Base-by-base conservation (phyloP, 1,140 invertebrate species). In the Planococcus citri region DNA sequence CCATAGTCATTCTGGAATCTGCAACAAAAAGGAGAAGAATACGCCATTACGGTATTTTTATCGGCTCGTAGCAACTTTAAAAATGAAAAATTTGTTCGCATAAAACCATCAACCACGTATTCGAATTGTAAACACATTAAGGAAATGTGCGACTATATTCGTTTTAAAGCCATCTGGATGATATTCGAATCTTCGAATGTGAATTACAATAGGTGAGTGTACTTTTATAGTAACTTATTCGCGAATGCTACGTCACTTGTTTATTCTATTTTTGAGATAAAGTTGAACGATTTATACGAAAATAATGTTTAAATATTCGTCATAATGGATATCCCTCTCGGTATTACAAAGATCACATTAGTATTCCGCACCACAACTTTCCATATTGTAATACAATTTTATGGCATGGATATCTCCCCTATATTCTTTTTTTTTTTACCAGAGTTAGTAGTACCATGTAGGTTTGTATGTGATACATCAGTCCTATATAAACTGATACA, bases 261-360 rank as follows among this genome's bases (percentile, higher is more conserved):
- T 64, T 64, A 64, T 64, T 64, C 60, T 64, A 64, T 64, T 64
- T 64, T 64, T 17, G 24, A 64, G 60, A 64, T 64, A 64, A 64
- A 64, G 60, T 27, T 25, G 60, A 64, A 64, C 21, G 60, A 64
- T 64, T 64, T 64, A 64, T 64, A 64, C 21, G 60, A 64, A 64
- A 64, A 64, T 64, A 64, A 64, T 64, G 60, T 64, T 64, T 64
- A 64, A 64, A 64, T 64, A 64, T 64, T 64, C 60, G 60, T 64
- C 60, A 64, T 64, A 64, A 64, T 64, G 60, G 60, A 64, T 64
- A 27, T 64, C 60, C 60, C 25, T n/a, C n/a, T 64, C 60, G 60
- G 60, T 20, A 64, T 64, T 27, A 27, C 60, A 64, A 64, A 64
- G 21, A 64, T 64, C 22, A 64, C 60, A 64, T 64, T 64, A 64